phyloP scores from a whole-genome alignment of 1,140 invertebrate species.

The Dinothrombium tinctorium region DNA sequence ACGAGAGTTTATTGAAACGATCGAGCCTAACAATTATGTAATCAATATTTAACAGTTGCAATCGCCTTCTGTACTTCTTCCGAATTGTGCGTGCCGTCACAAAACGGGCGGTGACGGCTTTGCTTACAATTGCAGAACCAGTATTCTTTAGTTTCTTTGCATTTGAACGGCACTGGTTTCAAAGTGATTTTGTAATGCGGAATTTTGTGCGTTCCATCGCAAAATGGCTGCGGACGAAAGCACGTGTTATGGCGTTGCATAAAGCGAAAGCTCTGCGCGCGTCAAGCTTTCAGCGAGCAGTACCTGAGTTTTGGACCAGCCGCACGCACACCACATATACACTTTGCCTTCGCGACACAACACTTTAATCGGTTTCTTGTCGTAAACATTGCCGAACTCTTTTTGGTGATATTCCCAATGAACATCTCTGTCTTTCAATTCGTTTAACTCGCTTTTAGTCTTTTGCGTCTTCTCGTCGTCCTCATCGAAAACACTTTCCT shows the following conservation, averaged over 20 bases:
- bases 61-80: too few species aligned
- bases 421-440: slow-evolving; percentile 8
- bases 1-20: too few species aligned
- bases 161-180: slow-evolving; percentile 50
- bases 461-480: too few species aligned
- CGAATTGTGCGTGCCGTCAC: slow-evolving; percentile 92
- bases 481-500: too few species aligned
- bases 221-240: slow-evolving; percentile 45
- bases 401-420: slow-evolving; percentile 14
- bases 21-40: too few species aligned
- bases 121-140: slow-evolving; percentile 98
- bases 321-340: slow-evolving; percentile 88
- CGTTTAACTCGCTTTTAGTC: too few species aligned
- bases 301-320: slow-evolving; percentile 56
- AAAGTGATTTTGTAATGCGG: slow-evolving; percentile 30
- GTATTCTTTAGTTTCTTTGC: slow-evolving; percentile 71
- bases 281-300: slow-evolving; percentile 4
- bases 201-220: slow-evolving; percentile 69
- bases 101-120: slow-evolving; percentile 77
- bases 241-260: neutral
- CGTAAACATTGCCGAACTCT: slow-evolving; percentile 46
- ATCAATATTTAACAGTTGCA: too few species aligned
- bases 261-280: neutral
- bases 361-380: slow-evolving; percentile 68
- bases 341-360: slow-evolving; percentile 43